Evolutionary conservation across 1,140 invertebrate species (phyloP), one percentile per base, ranked within the genome.

Genomic region (Chironomus tepperi): DNA sequence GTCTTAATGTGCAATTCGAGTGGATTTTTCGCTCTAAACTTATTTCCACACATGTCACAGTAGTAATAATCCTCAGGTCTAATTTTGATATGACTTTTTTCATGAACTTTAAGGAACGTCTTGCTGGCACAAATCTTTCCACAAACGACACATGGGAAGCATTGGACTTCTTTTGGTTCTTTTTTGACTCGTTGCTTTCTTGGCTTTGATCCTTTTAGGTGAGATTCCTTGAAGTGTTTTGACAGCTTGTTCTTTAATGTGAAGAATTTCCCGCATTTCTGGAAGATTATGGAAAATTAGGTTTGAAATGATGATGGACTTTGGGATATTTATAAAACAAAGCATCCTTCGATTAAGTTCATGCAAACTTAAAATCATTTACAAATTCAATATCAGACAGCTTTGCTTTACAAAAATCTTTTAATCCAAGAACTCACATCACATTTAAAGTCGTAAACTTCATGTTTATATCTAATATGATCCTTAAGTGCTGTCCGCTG

Each of bases 371-470:
- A n/a, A n/a, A n/a, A n/a, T n/a, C n/a, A n/a, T n/a, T n/a, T n/a
- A n/a, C n/a, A n/a, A n/a, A n/a, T n/a, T n/a, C n/a, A n/a, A n/a
- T n/a, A n/a, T n/a, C n/a, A n/a, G n/a, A n/a, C n/a, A n/a, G n/a
- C n/a, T n/a, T n/a, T n/a, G n/a, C n/a, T n/a, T n/a, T n/a, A n/a
- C n/a, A n/a, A n/a, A n/a, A n/a, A n/a, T n/a, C n/a, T n/a, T n/a
- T n/a, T n/a, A n/a, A n/a, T n/a, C n/a, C n/a, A n/a, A n/a, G n/a
- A 34, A 34, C 47, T 57, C n/a, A 57, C 47, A 57, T 57, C 47
- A 57, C 47, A 57, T 12, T 57, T n/a, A 57, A 57, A 57, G n/a
- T 57, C 47, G n/a, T 57, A 57, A 57, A 57, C n/a, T 57, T 57
- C 47, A 57, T 57, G 47, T 15, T 57, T 57, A 15, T 57, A 57